These are phyloP conservation scores for Tyto alba DNA, from an alignment of 2,113 vertebrate genomes.

Conservation along the genomic window DNA sequence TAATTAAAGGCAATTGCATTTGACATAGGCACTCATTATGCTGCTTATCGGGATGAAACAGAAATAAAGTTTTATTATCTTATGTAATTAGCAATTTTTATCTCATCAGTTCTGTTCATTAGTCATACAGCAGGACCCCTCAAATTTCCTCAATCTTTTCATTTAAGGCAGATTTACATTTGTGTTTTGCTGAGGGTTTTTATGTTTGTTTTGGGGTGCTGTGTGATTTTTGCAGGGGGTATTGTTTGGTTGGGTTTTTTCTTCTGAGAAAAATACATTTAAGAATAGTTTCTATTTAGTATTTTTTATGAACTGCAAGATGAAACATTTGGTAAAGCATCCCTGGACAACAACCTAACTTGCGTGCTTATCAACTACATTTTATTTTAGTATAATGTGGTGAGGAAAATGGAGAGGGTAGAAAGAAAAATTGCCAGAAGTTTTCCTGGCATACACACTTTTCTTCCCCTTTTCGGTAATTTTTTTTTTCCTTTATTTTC, in stretches of 20 bases:
- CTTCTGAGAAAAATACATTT: background rate
- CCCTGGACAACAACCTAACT: background rate
- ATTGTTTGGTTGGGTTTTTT: background rate
- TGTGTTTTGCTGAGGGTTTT: background rate
- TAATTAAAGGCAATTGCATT: constrained; percentile 1
- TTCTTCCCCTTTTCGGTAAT: background rate
- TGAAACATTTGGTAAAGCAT: background rate
- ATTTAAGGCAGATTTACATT: background rate
- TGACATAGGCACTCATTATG: background rate
- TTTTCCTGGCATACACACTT: background rate
- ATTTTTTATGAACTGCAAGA: background rate
- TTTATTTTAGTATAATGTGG: background rate
- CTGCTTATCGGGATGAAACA: background rate
- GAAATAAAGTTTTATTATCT: background rate
- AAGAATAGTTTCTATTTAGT: background rate
- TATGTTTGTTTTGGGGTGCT: background rate
- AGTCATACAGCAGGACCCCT: background rate
- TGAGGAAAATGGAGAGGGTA: background rate
- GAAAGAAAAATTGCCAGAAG: background rate
- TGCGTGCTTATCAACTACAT: background rate
- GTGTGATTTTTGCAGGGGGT: fast-evolving
- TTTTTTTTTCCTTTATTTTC: background rate
- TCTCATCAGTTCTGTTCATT: background rate
- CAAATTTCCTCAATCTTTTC: background rate
- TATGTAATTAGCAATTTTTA: background rate